Percentiles rank a stretch among this genome's conserved stretches.
Evolutionary conservation across 2,888 invertebrate species (phyloP).

Genomic region (Brachynemurus nebulosus): DNA sequence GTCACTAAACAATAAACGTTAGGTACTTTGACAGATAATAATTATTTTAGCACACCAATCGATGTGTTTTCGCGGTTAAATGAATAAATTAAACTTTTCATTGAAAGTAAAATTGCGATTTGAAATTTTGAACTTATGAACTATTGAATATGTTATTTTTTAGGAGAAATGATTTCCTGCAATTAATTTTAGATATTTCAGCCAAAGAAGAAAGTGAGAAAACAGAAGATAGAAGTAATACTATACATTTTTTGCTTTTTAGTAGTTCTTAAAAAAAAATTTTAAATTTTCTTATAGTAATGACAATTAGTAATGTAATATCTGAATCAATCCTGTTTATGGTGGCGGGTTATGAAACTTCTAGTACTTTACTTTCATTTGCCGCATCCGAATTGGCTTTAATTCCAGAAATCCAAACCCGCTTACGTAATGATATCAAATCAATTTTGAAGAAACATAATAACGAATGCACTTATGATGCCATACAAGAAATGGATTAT

Average conservation of each 20-base stretch:
- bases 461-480: constrained; percentile 30
- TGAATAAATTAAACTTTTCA: background rate
- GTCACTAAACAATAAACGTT: too few species aligned
- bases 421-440: constrained; percentile 29
- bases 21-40: too few species aligned
- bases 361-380: constrained; percentile 41
- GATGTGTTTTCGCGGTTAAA: background rate
- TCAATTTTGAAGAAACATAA: constrained; percentile 23
- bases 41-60: too few species aligned
- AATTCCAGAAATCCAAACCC: constrained; percentile 31
- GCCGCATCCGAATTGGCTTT: constrained; percentile 37
- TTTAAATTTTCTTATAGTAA: constrained; percentile 25
- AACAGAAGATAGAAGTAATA: constrained; percentile 9
- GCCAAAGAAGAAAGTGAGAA: constrained; percentile 29
- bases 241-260: background rate
- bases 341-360: constrained; percentile 46
- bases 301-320: constrained; percentile 39
- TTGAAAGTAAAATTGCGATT: too few species aligned
- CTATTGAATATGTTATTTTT: constrained; percentile 22
- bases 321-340: constrained; percentile 45
- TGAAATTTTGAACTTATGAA: too few species aligned
- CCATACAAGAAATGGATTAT: constrained; percentile 32
- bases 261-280: too few species aligned
- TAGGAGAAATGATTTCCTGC: constrained; percentile 36
- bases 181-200: constrained; percentile 33